These are phyloP conservation scores for Entomyzon cyanotis DNA, from an alignment of 2,113 vertebrate species.

Conservation along the genomic window DNA sequence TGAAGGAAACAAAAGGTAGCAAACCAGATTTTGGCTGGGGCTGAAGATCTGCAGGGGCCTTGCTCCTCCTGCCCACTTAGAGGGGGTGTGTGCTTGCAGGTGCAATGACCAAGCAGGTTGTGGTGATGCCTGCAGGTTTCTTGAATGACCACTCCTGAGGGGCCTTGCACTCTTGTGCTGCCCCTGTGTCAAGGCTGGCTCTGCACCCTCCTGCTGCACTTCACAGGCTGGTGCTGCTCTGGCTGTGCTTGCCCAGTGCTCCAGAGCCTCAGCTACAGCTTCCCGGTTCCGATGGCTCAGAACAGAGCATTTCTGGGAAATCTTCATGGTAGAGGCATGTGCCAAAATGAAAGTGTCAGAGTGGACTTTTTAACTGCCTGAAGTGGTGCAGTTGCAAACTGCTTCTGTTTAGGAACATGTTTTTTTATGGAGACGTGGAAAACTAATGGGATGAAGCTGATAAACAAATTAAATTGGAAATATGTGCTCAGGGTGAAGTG, in stretches of 20 bases:
- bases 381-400: neutral
- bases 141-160: neutral
- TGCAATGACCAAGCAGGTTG: accelerated
- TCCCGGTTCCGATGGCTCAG: neutral
- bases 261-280: neutral
- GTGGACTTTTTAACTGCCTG: neutral
- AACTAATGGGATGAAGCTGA: neutral
- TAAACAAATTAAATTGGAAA: neutral
- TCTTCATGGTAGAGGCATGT: accelerated
- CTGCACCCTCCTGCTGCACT: neutral
- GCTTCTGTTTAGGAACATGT: neutral
- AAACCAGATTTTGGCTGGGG: neutral
- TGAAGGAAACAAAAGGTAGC: neutral
- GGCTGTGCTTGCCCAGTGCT: neutral
- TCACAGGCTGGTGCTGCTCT: neutral
- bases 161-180: too few species aligned
- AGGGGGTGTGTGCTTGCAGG: neutral
- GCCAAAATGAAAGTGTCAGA: neutral
- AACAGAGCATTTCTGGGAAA: neutral
- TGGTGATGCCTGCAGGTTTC: neutral
- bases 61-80: neutral
- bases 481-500: neutral
- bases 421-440: neutral
- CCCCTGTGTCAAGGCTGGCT: neutral
- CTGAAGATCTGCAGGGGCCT: neutral